A percentile compares a stretch with the other conserved stretches of the same genome.
Conservation (phyloP, 2,113 vertebrate species). For the Fulmarus glacialis region DNA sequence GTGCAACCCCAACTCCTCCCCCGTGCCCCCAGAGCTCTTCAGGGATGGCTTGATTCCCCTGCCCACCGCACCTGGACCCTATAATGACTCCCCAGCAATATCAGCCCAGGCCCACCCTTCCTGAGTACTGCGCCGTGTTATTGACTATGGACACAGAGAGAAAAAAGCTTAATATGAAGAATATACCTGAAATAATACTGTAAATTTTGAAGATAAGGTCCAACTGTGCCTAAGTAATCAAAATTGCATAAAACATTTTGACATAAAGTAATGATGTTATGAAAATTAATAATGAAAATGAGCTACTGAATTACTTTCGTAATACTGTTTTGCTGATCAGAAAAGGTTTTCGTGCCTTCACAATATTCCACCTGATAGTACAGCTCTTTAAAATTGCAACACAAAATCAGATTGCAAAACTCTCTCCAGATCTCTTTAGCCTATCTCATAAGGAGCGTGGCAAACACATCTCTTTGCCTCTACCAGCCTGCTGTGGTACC, state of each 20-base stretch:
- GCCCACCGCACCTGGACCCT: rapidly evolving
- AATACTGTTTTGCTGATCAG: background rate
- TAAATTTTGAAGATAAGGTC: background rate
- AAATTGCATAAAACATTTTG: background rate
- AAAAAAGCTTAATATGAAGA: background rate
- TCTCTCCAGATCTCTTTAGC: background rate
- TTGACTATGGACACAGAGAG: background rate
- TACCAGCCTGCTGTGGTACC: background rate
- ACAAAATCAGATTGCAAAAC: background rate
- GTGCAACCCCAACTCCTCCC: background rate
- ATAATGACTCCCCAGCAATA: background rate
- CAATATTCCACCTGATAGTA: background rate
- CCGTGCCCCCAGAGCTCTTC: background rate
- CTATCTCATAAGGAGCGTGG: background rate
- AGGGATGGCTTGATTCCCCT: background rate
- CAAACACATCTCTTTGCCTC: background rate
- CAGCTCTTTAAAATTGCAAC: background rate
- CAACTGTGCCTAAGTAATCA: background rate
- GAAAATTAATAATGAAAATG: background rate
- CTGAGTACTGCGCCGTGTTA: background rate
- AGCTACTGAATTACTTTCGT: background rate
- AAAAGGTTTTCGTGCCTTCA: background rate
- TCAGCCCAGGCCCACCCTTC: background rate
- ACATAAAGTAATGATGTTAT: background rate
- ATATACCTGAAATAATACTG: background rate